A percentile compares a stretch with the other conserved stretches of the same genome.
phyloP scores from a whole-genome alignment of 1,140 invertebrate genomes.

The Lordiphosa mommai region DNA sequence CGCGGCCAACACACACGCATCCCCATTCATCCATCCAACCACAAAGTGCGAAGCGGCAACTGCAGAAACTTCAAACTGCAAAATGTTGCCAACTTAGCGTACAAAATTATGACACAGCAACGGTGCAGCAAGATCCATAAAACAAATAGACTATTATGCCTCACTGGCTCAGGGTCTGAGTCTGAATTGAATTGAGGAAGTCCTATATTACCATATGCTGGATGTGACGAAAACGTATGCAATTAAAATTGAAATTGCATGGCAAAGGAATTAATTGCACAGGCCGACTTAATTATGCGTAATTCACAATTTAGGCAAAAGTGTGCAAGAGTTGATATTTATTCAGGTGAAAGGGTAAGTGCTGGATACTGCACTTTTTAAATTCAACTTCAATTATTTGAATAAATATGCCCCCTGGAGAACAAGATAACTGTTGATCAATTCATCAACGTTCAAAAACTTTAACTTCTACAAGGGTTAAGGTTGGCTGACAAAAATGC shows the following conservation, averaged over 20 bases:
- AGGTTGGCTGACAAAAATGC: no score
- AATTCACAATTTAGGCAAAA: conserved; percentile 18
- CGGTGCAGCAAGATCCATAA: conserved; percentile 21
- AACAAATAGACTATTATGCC: conserved; percentile 7
- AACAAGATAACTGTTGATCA: no score
- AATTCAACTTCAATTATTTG: no score
- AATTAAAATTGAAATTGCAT: conserved; percentile 36
- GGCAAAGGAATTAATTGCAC: conserved; percentile 26
- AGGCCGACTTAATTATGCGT: conserved; percentile 19
- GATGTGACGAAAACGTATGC: conserved; percentile 26
- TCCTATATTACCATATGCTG: conserved; percentile 14
- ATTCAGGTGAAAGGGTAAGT: not conserved
- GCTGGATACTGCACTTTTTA: not conserved
- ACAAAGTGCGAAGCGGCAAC: conserved; percentile 11
- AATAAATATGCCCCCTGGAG: no score
- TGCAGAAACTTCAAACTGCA: conserved; percentile 49
- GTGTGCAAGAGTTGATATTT: conserved; percentile 4
- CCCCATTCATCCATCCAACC: not conserved
- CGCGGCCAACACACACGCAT: conserved; percentile 51
- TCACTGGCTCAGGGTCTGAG: conserved; percentile 6
- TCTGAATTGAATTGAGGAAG: conserved; percentile 10
- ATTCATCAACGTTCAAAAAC: no score
- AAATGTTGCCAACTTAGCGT: conserved; percentile 77
- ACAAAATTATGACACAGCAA: conserved; percentile 66
- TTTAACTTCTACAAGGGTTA: no score